A percentile compares a stretch with the other conserved stretches of the same genome.
These are phyloP conservation scores for Florisuga fusca DNA, from an alignment of 2,797 vertebrate species.

Conservation along the genomic window DNA sequence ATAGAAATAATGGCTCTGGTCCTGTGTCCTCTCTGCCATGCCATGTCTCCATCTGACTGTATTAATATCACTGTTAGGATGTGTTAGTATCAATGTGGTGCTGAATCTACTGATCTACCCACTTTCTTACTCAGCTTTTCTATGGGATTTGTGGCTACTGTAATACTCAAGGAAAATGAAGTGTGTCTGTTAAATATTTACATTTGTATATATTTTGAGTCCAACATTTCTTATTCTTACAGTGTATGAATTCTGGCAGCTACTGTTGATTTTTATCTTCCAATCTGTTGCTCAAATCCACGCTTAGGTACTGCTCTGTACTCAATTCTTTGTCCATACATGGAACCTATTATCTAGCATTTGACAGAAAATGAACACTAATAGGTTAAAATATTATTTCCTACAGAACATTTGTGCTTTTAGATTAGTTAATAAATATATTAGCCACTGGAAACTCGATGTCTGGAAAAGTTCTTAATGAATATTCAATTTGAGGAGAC, in stretches of 20 bases:
- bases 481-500: not conserved
- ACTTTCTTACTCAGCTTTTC: not conserved
- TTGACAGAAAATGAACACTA: not conserved
- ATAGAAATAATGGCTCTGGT: not conserved
- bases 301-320: not conserved
- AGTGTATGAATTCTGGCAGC: not conserved
- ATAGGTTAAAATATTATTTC: not conserved
- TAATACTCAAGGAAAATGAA: not conserved
- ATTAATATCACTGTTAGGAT: not conserved
- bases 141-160: not conserved
- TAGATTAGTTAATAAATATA: slow-evolving; percentile 37
- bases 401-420: not conserved
- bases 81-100: rapidly evolving
- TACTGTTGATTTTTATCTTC: not conserved
- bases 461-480: not conserved
- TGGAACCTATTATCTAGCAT: not conserved
- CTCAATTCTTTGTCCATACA: not conserved
- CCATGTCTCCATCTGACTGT: not conserved
- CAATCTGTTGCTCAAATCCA: not conserved
- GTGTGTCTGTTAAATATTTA: not conserved
- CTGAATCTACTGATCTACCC: not conserved
- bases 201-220: not conserved
- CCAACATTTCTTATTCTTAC: not conserved
- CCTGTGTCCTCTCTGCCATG: not conserved
- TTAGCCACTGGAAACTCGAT: not conserved